Evolutionary conservation across 2,888 invertebrate genomes (phyloP).

Genomic region (Mythimna pallens): DNA sequence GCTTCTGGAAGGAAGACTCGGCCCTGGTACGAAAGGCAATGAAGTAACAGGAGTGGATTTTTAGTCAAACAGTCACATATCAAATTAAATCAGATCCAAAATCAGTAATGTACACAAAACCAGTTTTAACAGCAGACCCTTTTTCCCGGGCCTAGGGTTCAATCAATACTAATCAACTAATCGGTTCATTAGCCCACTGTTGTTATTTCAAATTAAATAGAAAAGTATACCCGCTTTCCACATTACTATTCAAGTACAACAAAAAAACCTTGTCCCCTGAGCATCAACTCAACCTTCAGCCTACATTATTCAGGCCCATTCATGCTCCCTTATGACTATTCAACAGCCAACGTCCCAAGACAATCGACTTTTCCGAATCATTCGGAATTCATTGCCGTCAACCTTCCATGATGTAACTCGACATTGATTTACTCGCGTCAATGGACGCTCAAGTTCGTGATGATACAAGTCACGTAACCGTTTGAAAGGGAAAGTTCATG

Average conservation of each 20-base stretch:
- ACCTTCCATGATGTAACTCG: constrained; percentile 57
- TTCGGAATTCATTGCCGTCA: constrained; percentile 64
- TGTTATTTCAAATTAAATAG: constrained; percentile 46
- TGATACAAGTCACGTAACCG: constrained; percentile 69
- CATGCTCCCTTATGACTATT: constrained; percentile 72
- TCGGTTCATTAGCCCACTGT: constrained; percentile 24
- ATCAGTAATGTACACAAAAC: constrained; percentile 2
- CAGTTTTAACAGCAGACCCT: not conserved
- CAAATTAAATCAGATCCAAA: constrained; percentile 14
- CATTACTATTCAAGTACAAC: constrained; percentile 50
- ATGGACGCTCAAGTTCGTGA: constrained; percentile 61
- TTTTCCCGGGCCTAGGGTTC: not conserved
- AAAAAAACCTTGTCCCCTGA: constrained; percentile 53
- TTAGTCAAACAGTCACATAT: not conserved
- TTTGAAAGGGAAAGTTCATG: constrained; percentile 75
- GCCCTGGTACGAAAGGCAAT: too few relatives aligned
- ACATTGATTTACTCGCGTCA: constrained; percentile 64
- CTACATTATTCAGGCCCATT: constrained; percentile 67
- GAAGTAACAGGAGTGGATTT: too few relatives aligned
- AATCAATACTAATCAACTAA: constrained; percentile 22
- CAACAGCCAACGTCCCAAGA: constrained; percentile 66
- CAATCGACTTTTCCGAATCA: constrained; percentile 61
- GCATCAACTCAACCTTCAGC: constrained; percentile 61
- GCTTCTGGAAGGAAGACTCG: too few relatives aligned
- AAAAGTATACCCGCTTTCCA: constrained; percentile 47